phyloP scores from a whole-genome alignment of 2,113 vertebrate species.

The Gallinago paraguaiae region DNA sequence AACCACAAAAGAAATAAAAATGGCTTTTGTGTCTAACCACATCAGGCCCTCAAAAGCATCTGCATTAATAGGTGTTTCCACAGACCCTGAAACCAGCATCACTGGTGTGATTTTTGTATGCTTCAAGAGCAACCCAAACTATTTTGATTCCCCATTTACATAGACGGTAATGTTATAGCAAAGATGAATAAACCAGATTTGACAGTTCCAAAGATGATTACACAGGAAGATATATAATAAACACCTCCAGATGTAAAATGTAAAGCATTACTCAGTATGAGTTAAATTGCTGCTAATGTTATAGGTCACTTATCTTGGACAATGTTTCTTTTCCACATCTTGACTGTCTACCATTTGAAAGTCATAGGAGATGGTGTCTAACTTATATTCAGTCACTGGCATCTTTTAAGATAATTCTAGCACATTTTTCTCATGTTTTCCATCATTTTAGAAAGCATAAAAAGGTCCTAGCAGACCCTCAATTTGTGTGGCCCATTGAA shows the following conservation, averaged over 20 bases:
- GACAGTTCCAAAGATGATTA: background rate
- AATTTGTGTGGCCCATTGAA: background rate
- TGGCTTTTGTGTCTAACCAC: background rate
- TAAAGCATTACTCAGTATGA: background rate
- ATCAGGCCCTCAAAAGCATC: background rate
- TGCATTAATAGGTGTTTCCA: background rate
- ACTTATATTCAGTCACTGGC: background rate
- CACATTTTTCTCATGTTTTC: background rate
- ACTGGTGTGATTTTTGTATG: background rate
- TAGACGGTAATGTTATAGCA: background rate
- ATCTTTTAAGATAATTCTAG: background rate
- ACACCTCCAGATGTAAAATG: background rate
- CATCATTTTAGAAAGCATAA: background rate
- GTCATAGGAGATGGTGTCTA: background rate
- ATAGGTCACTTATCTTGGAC: background rate
- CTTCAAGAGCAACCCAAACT: background rate
- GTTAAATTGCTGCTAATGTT: background rate
- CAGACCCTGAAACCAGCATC: background rate
- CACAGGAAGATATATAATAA: background rate
- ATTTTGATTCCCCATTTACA: background rate
- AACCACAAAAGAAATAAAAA: background rate
- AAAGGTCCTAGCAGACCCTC: background rate
- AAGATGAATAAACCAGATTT: background rate
- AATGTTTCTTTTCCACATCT: background rate
- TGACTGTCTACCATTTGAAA: background rate